These are phyloP conservation scores for Lasaia peninsularis DNA, from an alignment of 1,140 invertebrate species.

Conservation along the genomic window DNA sequence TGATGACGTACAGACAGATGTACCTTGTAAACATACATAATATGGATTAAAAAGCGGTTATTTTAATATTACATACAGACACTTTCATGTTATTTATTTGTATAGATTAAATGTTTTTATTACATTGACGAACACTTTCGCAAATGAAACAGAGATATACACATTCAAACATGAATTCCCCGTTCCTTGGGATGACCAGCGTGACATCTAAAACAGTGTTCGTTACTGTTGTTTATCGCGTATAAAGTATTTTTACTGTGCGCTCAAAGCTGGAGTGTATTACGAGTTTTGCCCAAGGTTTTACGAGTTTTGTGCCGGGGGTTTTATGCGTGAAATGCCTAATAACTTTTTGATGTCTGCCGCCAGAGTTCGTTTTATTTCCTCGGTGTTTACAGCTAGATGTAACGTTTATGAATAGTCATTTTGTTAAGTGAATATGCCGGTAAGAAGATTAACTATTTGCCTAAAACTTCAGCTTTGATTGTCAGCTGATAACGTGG, in stretches of 20 bases:
- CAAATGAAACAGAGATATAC: neutral
- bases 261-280: constrained; percentile 34
- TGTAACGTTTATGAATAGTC: neutral
- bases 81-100: too few relatives aligned
- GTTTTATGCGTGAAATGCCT: constrained; percentile 44
- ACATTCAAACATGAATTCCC: neutral
- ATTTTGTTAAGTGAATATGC: neutral
- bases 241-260: constrained; percentile 37
- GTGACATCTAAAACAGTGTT: constrained; percentile 27
- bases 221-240: constrained; percentile 25
- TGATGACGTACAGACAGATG: too few relatives aligned
- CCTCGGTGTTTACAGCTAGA: neutral
- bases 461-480: too few relatives aligned
- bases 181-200: constrained; percentile 14
- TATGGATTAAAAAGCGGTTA: too few relatives aligned
- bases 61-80: too few relatives aligned
- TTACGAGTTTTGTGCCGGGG: constrained; percentile 48
- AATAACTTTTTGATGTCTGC: constrained; percentile 45
- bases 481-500: too few relatives aligned
- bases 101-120: too few relatives aligned
- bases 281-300: constrained; percentile 48
- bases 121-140: too few relatives aligned
- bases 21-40: too few relatives aligned
- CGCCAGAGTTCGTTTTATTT: constrained; percentile 32
- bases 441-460: neutral